Conservation (phyloP, 2,113 vertebrate genomes). For the Bambusicola thoracicus region DNA sequence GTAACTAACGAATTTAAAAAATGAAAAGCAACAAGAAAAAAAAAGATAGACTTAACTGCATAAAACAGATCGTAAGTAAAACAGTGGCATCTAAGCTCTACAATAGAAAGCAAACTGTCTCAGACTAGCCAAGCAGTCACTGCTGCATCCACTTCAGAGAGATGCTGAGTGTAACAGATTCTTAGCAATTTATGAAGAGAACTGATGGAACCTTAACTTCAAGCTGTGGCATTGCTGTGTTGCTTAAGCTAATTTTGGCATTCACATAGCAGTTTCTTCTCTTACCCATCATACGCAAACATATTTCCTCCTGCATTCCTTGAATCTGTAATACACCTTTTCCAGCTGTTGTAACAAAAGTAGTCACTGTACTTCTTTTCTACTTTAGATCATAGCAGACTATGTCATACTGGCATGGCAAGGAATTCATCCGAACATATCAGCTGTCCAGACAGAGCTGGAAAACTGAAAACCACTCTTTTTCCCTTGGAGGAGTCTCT, state of each 20-base stretch:
- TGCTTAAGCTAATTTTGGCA: background rate
- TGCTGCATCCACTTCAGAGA: background rate
- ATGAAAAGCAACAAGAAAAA: background rate
- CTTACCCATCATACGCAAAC: background rate
- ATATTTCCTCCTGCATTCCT: background rate
- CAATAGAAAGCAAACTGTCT: background rate
- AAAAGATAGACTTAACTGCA: background rate
- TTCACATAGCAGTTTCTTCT: background rate
- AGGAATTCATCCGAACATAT: background rate
- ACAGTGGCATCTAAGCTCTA: background rate
- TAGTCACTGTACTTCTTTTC: background rate
- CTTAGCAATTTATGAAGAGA: background rate
- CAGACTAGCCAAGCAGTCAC: background rate
- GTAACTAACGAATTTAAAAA: background rate
- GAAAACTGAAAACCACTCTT: background rate
- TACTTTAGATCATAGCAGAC: background rate
- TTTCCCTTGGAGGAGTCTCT: background rate
- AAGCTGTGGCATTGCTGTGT: background rate
- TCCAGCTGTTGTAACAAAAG: conserved; percentile 6
- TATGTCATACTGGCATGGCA: background rate
- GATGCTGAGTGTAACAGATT: background rate
- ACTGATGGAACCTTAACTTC: background rate
- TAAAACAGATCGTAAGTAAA: background rate
- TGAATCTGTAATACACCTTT: background rate
- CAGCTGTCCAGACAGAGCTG: background rate